A percentile compares a stretch with the other conserved stretches of the same genome.
phyloP scores from a whole-genome alignment of 2,113 vertebrate species.

The Muntiacus muntjak region DNA sequence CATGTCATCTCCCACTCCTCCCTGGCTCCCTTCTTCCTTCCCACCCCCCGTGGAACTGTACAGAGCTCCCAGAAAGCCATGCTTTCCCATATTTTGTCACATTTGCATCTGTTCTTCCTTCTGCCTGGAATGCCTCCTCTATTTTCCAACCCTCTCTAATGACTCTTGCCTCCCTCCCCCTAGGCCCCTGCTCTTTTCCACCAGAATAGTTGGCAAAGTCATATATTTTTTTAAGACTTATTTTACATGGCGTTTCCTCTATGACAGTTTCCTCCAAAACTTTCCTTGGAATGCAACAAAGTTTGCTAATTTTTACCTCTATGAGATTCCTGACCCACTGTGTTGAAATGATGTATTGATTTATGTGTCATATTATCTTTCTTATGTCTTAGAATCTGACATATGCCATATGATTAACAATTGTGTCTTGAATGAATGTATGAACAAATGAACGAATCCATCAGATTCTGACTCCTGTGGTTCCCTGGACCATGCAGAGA shows the following conservation, averaged over 20 bases:
- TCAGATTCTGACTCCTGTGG: not conserved
- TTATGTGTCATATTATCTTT: not conserved
- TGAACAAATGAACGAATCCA: not conserved
- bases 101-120: conserved; percentile 9
- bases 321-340: not conserved
- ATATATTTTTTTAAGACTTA: not conserved
- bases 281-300: not conserved
- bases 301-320: not conserved
- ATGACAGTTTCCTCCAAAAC: not conserved
- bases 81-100: not conserved
- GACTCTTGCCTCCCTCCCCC: not conserved
- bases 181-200: not conserved
- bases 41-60: not conserved
- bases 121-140: not conserved
- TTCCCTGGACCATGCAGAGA: not conserved
- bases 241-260: not conserved
- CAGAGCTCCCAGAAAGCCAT: not conserved
- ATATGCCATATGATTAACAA: not conserved
- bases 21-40: not conserved
- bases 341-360: not conserved
- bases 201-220: not conserved
- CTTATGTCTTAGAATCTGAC: not conserved
- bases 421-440: not conserved
- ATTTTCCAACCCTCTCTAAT: not conserved
- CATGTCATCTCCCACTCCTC: not conserved